Percentiles rank a stretch among this genome's conserved stretches.
Evolutionary conservation across 2,797 vertebrate species (phyloP).

Genomic region (Eupleurogrammus muticus): DNA sequence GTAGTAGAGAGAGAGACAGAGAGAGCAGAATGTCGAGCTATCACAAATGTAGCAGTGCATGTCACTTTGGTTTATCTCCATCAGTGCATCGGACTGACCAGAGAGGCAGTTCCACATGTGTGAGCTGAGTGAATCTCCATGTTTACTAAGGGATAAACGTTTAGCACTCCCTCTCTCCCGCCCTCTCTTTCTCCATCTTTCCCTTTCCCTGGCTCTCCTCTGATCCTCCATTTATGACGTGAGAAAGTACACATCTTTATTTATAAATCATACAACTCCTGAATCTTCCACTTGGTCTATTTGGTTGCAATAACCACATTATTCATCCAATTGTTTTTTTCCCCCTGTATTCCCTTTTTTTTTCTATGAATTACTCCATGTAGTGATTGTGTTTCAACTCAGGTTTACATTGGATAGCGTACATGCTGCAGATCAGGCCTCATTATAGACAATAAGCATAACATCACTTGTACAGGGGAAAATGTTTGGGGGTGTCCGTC

Average conservation of each 20-base stretch:
- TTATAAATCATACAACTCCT: conserved; percentile 78
- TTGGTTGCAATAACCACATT: conserved; percentile 66
- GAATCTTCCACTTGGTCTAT: conserved; percentile 76
- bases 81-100: conserved; percentile 64
- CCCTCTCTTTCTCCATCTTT: conserved; percentile 19
- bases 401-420: conserved; percentile 17
- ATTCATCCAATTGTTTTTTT: conserved; percentile 51
- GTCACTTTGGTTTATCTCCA: conserved; percentile 77
- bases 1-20: conserved; percentile 12
- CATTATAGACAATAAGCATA: conserved; percentile 64
- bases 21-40: conserved; percentile 51
- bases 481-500: conserved; percentile 38
- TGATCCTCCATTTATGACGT: conserved; percentile 59
- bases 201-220: conserved; percentile 25
- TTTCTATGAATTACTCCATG: too few species aligned
- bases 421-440: conserved; percentile 54
- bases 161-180: conserved; percentile 30
- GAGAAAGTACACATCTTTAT: conserved; percentile 71
- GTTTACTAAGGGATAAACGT: conserved; percentile 71
- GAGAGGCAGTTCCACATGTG: conserved; percentile 53
- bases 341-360: conserved; percentile 2
- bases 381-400: background rate
- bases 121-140: conserved; percentile 78
- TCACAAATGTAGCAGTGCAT: conserved; percentile 59
- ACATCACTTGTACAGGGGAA: conserved; percentile 43